phyloP scores from a whole-genome alignment of 1,140 invertebrate genomes.

The Adoxophyes honmai region DNA sequence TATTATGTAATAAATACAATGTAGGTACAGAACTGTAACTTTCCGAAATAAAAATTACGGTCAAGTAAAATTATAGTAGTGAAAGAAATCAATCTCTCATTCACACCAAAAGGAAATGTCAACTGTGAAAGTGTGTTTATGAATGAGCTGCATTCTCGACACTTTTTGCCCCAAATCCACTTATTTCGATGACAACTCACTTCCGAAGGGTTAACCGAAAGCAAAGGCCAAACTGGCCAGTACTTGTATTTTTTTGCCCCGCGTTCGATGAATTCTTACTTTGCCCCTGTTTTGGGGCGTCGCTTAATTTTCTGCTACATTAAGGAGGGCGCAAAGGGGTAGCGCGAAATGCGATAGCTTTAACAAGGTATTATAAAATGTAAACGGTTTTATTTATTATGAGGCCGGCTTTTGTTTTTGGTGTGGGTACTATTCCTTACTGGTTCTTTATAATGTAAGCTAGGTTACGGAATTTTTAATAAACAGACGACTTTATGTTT shows the following conservation, averaged over 20 bases:
- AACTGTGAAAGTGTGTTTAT: not conserved
- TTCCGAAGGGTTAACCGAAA: not conserved
- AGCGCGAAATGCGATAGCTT: constrained; percentile 1
- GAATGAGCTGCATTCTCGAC: not conserved
- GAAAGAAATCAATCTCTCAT: no score
- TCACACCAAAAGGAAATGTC: not conserved
- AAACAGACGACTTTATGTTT: no score
- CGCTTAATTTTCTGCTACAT: constrained; percentile 75
- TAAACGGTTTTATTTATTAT: constrained; percentile 13
- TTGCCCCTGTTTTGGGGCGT: constrained; percentile 44
- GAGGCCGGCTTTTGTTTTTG: not conserved
- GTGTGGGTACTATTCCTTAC: no score
- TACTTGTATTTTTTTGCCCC: not conserved
- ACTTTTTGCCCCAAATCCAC: not conserved
- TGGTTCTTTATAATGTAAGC: no score
- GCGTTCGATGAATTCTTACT: constrained; percentile 29
- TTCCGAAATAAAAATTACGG: no score
- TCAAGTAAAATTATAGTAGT: no score
- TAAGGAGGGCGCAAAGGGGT: constrained; percentile 52
- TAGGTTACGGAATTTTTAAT: no score
- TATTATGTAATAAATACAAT: no score
- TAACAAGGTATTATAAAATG: constrained; percentile 12
- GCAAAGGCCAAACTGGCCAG: not conserved
- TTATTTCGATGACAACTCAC: not conserved
- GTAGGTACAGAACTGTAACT: no score